These are phyloP conservation scores for Telmatochromis sp. DNA, from an alignment of 2,113 vertebrate species.

Conservation along the genomic window DNA sequence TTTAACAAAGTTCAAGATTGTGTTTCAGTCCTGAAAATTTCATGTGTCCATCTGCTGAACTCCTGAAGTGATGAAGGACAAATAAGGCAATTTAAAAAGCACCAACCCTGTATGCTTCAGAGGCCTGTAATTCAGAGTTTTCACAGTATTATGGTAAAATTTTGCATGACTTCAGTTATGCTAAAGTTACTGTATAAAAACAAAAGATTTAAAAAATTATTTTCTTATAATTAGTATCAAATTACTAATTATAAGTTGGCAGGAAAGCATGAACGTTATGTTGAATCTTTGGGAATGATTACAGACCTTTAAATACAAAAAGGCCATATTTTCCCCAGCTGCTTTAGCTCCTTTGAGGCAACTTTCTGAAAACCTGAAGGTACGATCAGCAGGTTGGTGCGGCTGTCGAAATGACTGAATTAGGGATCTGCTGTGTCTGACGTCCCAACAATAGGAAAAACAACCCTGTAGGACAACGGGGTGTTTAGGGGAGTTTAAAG, in stretches of 20 bases:
- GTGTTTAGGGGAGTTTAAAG: not conserved
- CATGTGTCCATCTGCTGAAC: not conserved
- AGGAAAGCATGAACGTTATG: not conserved
- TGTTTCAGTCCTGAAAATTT: not conserved
- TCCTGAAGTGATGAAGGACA: not conserved
- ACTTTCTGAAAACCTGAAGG: not conserved
- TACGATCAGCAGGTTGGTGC: not conserved
- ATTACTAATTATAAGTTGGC: not conserved
- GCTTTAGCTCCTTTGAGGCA: not conserved
- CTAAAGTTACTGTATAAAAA: not conserved
- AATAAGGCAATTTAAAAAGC: not conserved
- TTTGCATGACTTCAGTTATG: fast-evolving
- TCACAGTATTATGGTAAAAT: not conserved
- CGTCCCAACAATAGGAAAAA: not conserved
- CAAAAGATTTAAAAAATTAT: no score
- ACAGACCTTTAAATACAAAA: not conserved
- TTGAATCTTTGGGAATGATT: not conserved
- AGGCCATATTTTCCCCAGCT: not conserved
- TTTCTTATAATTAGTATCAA: not conserved
- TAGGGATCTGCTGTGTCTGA: not conserved
- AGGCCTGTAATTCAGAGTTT: not conserved
- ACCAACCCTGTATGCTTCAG: not conserved
- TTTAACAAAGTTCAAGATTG: not conserved
- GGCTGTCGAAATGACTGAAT: not conserved
- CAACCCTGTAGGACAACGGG: fast-evolving